Percentiles rank a stretch among this genome's conserved stretches.
Evolutionary conservation across 2,888 invertebrate species (phyloP).

Genomic region (Hyposoter dolosus): DNA sequence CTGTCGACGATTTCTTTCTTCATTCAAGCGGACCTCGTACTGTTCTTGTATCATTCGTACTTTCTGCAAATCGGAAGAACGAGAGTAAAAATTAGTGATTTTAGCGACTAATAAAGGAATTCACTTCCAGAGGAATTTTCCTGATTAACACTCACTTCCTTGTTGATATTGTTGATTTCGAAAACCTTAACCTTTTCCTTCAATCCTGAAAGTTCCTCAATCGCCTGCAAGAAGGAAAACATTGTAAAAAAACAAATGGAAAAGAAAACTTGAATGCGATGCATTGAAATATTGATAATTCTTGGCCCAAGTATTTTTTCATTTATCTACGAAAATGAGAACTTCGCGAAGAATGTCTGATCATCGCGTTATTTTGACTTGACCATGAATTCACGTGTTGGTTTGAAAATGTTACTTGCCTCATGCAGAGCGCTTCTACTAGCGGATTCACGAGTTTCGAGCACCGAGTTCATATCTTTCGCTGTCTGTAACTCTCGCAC

Average conservation of each 20-base stretch:
- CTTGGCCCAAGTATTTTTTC: not conserved
- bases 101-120: not conserved
- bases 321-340: not conserved
- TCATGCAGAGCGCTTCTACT: constrained; percentile 64
- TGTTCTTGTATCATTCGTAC: constrained; percentile 44
- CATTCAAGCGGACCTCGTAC: constrained; percentile 54
- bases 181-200: constrained; percentile 53
- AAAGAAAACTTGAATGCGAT: not conserved
- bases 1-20: constrained; percentile 60
- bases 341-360: not conserved
- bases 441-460: constrained; percentile 65
- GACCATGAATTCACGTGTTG: not conserved
- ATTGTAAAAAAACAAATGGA: not conserved
- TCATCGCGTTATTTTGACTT: not conserved
- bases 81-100: not conserved
- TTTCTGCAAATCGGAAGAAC: constrained; percentile 37
- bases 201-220: constrained; percentile 50
- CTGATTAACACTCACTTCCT: constrained; percentile 48
- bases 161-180: constrained; percentile 45
- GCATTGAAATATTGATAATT: not conserved
- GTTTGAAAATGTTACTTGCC: constrained; percentile 66
- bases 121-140: not conserved
- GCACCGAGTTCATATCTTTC: constrained; percentile 52
- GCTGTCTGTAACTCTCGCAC: constrained; percentile 72
- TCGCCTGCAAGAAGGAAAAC: constrained; percentile 49